Percentiles rank a stretch among this genome's conserved stretches.
Conservation (phyloP, 30 jellyfish, hydroid and myxozoan species). For the Haliclystus octoradiatus region DNA sequence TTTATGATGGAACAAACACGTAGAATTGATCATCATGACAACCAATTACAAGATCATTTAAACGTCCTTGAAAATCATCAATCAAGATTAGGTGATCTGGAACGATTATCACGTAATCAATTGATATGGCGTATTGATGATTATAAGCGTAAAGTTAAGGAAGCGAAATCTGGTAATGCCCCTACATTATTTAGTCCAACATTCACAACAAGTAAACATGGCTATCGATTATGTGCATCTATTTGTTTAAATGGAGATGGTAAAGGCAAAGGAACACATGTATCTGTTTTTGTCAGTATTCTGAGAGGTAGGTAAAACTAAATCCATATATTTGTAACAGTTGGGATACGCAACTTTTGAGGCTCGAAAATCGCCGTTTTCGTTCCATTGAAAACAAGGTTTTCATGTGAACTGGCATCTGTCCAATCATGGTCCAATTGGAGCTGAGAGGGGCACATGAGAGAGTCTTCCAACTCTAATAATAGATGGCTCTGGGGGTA, state of each 20-base stretch:
- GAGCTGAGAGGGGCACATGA: too few species aligned
- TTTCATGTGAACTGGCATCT: too few species aligned
- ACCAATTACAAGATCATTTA: slow-evolving; percentile 80
- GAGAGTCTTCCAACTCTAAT: too few species aligned
- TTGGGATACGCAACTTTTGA: too few species aligned
- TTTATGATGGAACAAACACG: slow-evolving; percentile 85
- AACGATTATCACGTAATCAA: slow-evolving; percentile 76
- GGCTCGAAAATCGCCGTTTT: too few species aligned
- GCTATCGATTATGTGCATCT: slow-evolving; percentile 87
- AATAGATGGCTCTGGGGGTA: too few species aligned
- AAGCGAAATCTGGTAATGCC: slow-evolving; percentile 86
- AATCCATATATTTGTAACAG: too few species aligned
- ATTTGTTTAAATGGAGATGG: slow-evolving; percentile 97
- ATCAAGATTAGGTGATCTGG: slow-evolving; percentile 67
- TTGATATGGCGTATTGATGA: slow-evolving; percentile 95
- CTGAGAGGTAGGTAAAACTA: slow-evolving; percentile 52
- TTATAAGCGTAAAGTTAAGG: slow-evolving; percentile 74
- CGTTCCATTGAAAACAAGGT: too few species aligned
- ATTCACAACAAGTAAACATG: slow-evolving; percentile 90
- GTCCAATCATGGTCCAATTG: too few species aligned
- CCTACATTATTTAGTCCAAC: slow-evolving; percentile 97
- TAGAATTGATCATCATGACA: slow-evolving; percentile 83
- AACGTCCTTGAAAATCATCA: slow-evolving; percentile 89
- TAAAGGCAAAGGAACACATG: slow-evolving; percentile 96
- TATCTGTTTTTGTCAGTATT: slow-evolving; percentile 88